Conservation (phyloP, 2,113 vertebrate species). For the Pipa parva region DNA sequence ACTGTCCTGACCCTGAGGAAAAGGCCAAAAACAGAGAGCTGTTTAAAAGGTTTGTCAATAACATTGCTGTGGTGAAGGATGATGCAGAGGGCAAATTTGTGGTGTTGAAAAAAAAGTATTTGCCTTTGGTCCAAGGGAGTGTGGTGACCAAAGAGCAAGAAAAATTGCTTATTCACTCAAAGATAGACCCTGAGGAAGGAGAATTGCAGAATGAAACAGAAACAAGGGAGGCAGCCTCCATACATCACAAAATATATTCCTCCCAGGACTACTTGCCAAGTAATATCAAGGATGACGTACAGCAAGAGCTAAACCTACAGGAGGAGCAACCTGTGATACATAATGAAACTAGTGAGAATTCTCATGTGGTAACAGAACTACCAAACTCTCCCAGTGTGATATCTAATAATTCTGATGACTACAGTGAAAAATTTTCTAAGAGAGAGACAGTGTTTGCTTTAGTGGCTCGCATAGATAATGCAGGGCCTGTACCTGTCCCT, state of each 20-base stretch:
- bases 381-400: too few relatives aligned
- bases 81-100: slow-evolving; percentile 68
- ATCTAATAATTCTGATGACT: slow-evolving; percentile 45
- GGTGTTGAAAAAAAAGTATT: slow-evolving; percentile 63
- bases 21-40: slow-evolving; percentile 65
- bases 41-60: slow-evolving; percentile 78
- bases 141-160: slow-evolving; percentile 26
- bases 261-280: background rate
- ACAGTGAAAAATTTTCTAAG: slow-evolving; percentile 18
- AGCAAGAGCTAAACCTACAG: background rate
- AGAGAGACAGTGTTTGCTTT: slow-evolving; percentile 52
- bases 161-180: background rate
- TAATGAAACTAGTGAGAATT: background rate
- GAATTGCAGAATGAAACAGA: background rate
- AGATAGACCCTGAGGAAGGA: background rate
- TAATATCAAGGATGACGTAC: too few relatives aligned
- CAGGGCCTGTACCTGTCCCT: slow-evolving; percentile 21
- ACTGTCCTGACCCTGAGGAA: slow-evolving; percentile 58
- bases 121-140: slow-evolving; percentile 35
- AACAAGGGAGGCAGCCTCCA: background rate
- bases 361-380: background rate
- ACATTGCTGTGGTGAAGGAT: slow-evolving; percentile 73
- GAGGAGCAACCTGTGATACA: background rate
- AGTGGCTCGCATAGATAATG: slow-evolving; percentile 23
- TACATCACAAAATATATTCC: background rate